Conservation (phyloP, 2,113 vertebrate genomes). For the Oreocharis arfaki region DNA sequence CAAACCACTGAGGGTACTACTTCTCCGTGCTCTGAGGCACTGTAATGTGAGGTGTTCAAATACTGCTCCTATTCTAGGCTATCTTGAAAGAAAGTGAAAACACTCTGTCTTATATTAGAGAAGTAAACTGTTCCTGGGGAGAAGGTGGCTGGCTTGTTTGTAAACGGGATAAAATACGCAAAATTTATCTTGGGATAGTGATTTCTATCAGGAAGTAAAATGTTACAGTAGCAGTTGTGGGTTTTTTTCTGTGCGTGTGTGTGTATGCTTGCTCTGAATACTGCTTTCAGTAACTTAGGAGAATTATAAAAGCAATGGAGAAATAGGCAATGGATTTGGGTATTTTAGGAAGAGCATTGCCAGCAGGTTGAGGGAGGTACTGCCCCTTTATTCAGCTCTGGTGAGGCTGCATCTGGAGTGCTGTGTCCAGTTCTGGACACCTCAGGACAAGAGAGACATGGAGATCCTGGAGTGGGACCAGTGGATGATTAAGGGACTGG, state of each 20-base stretch:
- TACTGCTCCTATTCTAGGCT: not conserved
- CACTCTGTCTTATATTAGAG: not conserved
- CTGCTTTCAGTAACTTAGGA: not conserved
- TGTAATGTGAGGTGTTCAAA: not conserved
- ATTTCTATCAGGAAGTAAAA: not conserved
- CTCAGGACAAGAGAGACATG: not conserved
- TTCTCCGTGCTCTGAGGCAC: not conserved
- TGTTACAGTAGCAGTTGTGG: not conserved
- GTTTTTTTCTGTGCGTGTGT: not conserved
- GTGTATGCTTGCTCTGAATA: not conserved
- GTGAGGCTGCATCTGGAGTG: not conserved
- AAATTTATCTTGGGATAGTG: not conserved
- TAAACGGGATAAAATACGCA: not conserved
- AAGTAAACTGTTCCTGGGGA: not conserved
- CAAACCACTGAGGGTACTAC: not conserved
- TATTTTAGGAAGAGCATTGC: not conserved
- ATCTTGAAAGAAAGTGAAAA: not conserved
- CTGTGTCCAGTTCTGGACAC: not conserved
- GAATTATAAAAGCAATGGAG: not conserved
- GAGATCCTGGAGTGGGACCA: not conserved
- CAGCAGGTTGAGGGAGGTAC: not conserved
- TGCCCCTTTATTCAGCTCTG: not conserved
- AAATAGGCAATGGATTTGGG: not conserved
- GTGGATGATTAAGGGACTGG: not conserved
- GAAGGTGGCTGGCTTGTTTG: not conserved